Evolutionary conservation across 2,113 vertebrate genomes (phyloP), one percentile per base, ranked within the genome.

Genomic region (Xiphophorus hellerii): DNA sequence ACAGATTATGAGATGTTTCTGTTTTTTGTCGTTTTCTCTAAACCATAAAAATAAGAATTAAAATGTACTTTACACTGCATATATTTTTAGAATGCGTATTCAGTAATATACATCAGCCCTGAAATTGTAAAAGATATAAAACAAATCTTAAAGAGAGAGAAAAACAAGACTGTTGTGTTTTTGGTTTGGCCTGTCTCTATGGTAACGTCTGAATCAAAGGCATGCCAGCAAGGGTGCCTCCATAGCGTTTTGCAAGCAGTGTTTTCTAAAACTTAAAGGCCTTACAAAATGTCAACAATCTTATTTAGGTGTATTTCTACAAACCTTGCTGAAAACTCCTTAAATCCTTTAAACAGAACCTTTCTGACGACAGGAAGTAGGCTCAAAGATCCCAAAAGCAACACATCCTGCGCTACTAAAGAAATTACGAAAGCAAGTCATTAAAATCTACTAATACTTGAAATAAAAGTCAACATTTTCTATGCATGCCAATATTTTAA

Each of bases 1-100:
- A 94, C 91, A 93, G 91, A 94, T 92, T 86, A 93, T 92, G 85
- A 94, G 94, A 93, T 95, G 94, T 94, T 93, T 95, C 94, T 93
- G 81, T 85, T 90, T 91, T 83, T 84, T 89, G 78, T 25, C 90
- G 82, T 93, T 91, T 87, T 88, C 65, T 77, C 82, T 88, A 71
- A 92, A 85, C 90, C 85, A 90, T 89, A 90, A 93, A 89, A 92
- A 93, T 89, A 92, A 94, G 92, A 90, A 94, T 94, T 93, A 93
- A 90, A 82, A 91, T 82, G 86, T 83, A 72, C 91, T 93, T 95
- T 94, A 93, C 89, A 91, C 87, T 89, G 87, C 82, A 89, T 91
- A 89, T 84, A 90, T 90, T 90, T 90, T 86, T 87, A 42, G 87
- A 85, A 90, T 75, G 81, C 77, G 84, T 87, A 84, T 76, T 89